Percentiles rank a stretch among this genome's conserved stretches.
phyloP scores from a whole-genome alignment of 2,888 invertebrate species.

The Labia minor region DNA sequence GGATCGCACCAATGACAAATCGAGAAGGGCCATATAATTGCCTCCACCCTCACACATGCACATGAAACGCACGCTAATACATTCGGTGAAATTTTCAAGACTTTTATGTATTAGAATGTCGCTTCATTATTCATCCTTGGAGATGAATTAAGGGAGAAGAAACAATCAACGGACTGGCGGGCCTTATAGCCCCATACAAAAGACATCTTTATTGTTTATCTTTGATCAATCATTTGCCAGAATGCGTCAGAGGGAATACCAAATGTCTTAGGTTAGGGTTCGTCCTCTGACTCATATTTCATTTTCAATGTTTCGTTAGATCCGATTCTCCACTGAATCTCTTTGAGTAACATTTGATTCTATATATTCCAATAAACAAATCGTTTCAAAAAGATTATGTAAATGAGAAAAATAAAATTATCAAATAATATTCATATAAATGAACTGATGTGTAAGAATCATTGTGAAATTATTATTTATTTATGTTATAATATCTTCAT shows the following conservation, averaged over 20 bases:
- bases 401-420: too few relatives aligned
- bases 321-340: too few relatives aligned
- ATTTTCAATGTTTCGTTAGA: too few relatives aligned
- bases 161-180: not conserved
- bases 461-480: too few relatives aligned
- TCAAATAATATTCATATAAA: too few relatives aligned
- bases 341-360: too few relatives aligned
- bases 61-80: not conserved
- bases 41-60: not conserved
- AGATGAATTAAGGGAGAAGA: not conserved
- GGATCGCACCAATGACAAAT: constrained; percentile 13
- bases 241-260: not conserved
- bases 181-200: not conserved
- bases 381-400: too few relatives aligned
- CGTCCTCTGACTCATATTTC: not conserved
- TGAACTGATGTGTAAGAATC: too few relatives aligned
- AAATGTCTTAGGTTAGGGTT: not conserved
- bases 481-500: too few relatives aligned
- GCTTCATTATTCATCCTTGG: not conserved
- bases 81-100: too few relatives aligned
- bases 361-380: too few relatives aligned
- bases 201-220: not conserved
- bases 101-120: not conserved
- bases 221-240: constrained; percentile 3
- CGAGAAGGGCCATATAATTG: not conserved